Conservation (phyloP, 2,797 vertebrate species). For the Poecilia velifera region DNA sequence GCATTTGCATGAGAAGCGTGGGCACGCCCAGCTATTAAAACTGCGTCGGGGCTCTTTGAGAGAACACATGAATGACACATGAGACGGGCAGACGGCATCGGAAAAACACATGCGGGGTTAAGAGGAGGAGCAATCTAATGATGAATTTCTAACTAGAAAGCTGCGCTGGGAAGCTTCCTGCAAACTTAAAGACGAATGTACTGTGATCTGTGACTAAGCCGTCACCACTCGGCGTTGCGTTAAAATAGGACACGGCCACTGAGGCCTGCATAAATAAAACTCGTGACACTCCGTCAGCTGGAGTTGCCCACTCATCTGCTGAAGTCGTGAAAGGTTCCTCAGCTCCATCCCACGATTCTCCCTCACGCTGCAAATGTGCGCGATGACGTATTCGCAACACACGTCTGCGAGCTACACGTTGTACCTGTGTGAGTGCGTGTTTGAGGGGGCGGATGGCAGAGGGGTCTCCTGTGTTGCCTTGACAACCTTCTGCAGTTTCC, state of each 20-base stretch:
- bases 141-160: conserved; percentile 27
- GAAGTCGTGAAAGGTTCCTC: conserved; percentile 69
- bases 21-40: conserved; percentile 65
- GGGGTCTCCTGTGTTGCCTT: conserved; percentile 65
- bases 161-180: conserved; percentile 2
- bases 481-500: conserved; percentile 70
- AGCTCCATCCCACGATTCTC: conserved; percentile 46
- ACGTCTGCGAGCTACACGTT: conserved; percentile 34
- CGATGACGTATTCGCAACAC: conserved; percentile 50
- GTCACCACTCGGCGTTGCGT: conserved; percentile 30
- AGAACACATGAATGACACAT: conserved; percentile 52
- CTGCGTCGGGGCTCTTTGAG: conserved; percentile 43
- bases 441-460: neutral
- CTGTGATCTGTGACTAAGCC: conserved; percentile 12
- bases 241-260: conserved; percentile 49
- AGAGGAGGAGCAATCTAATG: conserved; percentile 25
- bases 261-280: conserved; percentile 54
- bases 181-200: neutral
- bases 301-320: conserved; percentile 56
- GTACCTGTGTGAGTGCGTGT: conserved; percentile 53
- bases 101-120: conserved; percentile 25
- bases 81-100: conserved; percentile 22
- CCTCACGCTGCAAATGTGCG: conserved; percentile 51
- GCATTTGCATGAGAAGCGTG: conserved; percentile 67
- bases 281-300: conserved; percentile 50